Evolutionary conservation across 2,888 invertebrate species (phyloP), one percentile per base, ranked within the genome.

Genomic region (Homarus gammarus): DNA sequence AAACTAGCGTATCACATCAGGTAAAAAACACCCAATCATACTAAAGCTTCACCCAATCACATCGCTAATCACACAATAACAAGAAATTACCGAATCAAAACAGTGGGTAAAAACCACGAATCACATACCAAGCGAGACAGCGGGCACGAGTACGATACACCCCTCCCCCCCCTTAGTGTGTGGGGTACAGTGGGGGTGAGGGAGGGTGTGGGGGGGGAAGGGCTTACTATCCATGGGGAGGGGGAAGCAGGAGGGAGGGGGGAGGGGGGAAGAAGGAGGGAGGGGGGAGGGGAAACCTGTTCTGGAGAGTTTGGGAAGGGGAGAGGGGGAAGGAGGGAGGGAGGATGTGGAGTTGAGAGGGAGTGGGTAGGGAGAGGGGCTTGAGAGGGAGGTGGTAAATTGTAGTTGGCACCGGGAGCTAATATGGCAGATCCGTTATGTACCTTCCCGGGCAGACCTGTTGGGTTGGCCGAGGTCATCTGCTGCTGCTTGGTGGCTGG

Each of bases 341-440:
- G 64, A 27, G 2, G 64, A 8, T 3, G 64, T 64, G 44, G 44
- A 5, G 44, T 44, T 27, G 3, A 27, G 31, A 5, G 27, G 64
- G n/a, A 27, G 5, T 8, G n/a, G 27, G n/a, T 27, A 5, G 27
- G 27, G 64, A 12, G 3, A 22, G 64, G 64, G 44, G 44, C 12
- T 5, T 8, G 44, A 12, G 44, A 12, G 44, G 44, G 12, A 12
- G 64, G 64, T 6, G 64, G 61, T 3, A 27, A 8, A 56, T 56
- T 64, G 22, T 64, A 64, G 27, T 22, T 64, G 12, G 18, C 56
- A 56, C 22, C 56, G 22, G 56, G 56, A 18, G 56, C 22, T 64
- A 64, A 64, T 64, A 64, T 64, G 64, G 5, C 6, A 27, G 64
- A 64, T 64, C 64, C 64, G 64, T 64, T 64, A 64, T 64, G 10